Conservation (phyloP, 2,888 invertebrate species). For the Dryomyza anilis region DNA sequence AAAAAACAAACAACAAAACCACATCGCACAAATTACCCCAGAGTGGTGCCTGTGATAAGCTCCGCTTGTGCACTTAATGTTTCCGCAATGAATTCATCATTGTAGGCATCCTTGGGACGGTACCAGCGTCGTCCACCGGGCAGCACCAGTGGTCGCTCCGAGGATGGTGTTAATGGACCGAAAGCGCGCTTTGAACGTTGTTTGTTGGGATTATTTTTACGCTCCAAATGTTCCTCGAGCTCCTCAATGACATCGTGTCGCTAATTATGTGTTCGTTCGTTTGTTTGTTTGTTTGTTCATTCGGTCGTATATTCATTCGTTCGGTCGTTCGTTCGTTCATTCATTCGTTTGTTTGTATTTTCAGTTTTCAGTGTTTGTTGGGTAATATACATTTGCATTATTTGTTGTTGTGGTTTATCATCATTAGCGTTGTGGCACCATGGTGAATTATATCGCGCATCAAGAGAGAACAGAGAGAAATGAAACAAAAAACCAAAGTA, state of each 20-base stretch:
- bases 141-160: slow-evolving; percentile 74
- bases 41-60: slow-evolving; percentile 79
- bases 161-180: slow-evolving; percentile 69
- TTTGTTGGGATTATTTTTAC: slow-evolving; percentile 62
- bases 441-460: neutral
- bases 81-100: slow-evolving; percentile 86
- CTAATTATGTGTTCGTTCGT: slow-evolving; percentile 16
- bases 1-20: neutral
- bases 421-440: slow-evolving; percentile 6
- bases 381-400: slow-evolving; percentile 15
- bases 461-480: slow-evolving; percentile 29
- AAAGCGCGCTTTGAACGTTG: slow-evolving; percentile 62
- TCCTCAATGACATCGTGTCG: slow-evolving; percentile 61
- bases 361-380: slow-evolving; percentile 20
- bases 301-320: slow-evolving; percentile 7
- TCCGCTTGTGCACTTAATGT: slow-evolving; percentile 85
- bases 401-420: slow-evolving; percentile 9
- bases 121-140: slow-evolving; percentile 81
- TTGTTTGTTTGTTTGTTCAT: slow-evolving; percentile 2
- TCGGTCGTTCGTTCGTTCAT: too few species aligned
- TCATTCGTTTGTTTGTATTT: too few species aligned
- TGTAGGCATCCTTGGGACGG: slow-evolving; percentile 84
- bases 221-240: slow-evolving; percentile 62
- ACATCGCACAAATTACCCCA: slow-evolving; percentile 70
- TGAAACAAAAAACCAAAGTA: slow-evolving; percentile 28